Evolutionary conservation across 2,888 invertebrate species (phyloP).

Genomic region (Heteromurus nitidus): DNA sequence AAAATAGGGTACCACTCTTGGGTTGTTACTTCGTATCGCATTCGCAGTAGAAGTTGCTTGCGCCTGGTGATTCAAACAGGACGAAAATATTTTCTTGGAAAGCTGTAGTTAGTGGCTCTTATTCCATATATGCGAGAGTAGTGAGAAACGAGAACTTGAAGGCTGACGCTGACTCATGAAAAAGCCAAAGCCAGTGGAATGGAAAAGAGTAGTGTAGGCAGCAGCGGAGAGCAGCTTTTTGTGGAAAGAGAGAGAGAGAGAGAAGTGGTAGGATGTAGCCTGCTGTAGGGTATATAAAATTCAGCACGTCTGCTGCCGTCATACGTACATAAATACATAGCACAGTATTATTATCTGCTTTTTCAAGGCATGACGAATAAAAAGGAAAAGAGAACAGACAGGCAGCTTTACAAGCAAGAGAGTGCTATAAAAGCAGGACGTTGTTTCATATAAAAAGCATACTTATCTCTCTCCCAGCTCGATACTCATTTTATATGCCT

Average conservation of each 20-base stretch:
- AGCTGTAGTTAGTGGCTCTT: constrained; percentile 44
- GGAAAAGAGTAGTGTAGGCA: constrained; percentile 44
- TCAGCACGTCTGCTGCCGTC: constrained; percentile 42
- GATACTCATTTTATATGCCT: constrained; percentile 19
- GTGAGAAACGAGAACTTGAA: constrained; percentile 55
- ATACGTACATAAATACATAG: constrained; percentile 1
- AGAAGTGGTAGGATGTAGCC: constrained; percentile 42
- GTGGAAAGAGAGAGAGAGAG: neutral
- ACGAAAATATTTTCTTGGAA: constrained; percentile 63
- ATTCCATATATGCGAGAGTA: too few species aligned
- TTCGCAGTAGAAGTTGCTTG: neutral
- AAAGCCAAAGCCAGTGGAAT: constrained; percentile 60
- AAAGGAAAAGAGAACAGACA: constrained; percentile 49
- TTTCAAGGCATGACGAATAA: constrained; percentile 66
- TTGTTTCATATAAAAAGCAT: neutral
- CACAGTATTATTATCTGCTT: constrained; percentile 56
- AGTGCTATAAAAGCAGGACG: constrained; percentile 54
- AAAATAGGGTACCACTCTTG: constrained; percentile 40
- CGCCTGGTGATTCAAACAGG: constrained; percentile 20
- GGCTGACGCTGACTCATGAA: constrained; percentile 65
- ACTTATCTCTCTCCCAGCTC: neutral
- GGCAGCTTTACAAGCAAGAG: neutral
- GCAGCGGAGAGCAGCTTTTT: constrained; percentile 7
- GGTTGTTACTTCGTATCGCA: neutral
- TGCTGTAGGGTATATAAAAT: constrained; percentile 65